Evolutionary conservation across 2,113 vertebrate genomes (phyloP).

Genomic region (Pseudopodoces humilis): DNA sequence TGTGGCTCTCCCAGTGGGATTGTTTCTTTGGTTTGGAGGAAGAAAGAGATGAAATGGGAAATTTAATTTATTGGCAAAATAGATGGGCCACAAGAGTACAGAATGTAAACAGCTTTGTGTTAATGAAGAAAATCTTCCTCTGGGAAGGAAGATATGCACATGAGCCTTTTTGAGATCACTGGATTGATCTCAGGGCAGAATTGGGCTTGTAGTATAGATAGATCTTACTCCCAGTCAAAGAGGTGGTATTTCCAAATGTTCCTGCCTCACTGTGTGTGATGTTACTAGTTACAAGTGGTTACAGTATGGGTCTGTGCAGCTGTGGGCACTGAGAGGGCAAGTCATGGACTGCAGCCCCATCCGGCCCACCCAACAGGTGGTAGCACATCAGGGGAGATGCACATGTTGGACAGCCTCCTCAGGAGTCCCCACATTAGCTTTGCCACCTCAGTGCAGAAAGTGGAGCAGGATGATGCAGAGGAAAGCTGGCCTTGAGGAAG

Average conservation of each 20-base stretch:
- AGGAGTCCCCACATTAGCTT: neutral
- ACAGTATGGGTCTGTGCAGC: neutral
- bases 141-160: neutral
- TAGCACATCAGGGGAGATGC: neutral
- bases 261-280: neutral
- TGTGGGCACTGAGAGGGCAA: rapidly evolving
- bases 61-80: neutral
- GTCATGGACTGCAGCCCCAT: neutral
- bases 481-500: neutral
- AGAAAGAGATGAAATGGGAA: neutral
- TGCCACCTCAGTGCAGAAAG: neutral
- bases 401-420: neutral
- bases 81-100: neutral
- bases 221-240: neutral
- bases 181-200: neutral
- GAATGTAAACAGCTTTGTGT: neutral
- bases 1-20: neutral
- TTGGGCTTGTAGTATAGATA: neutral
- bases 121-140: neutral
- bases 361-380: neutral
- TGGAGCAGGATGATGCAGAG: neutral
- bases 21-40: neutral
- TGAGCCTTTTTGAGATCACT: neutral
- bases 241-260: neutral
- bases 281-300: neutral